A percentile compares a stretch with the other conserved stretches of the same genome.
Conservation (phyloP, 2,888 invertebrate species). For the Amphipyra berbera region DNA sequence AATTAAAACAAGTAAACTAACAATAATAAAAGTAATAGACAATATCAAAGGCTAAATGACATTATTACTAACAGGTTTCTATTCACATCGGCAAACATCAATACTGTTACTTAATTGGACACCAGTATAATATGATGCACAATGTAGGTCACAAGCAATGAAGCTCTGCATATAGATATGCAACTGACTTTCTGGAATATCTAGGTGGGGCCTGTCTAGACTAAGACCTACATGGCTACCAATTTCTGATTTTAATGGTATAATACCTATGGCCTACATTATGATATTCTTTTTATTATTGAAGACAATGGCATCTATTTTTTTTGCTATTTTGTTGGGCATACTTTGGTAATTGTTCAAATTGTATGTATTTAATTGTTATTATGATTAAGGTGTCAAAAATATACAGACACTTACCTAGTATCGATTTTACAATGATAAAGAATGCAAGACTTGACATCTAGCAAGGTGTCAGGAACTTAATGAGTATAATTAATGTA, state of each 20-base stretch:
- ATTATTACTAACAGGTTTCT: slow-evolving; percentile 48
- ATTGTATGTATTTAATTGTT: too few relatives aligned
- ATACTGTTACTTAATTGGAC: slow-evolving; percentile 56
- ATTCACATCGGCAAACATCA: slow-evolving; percentile 45
- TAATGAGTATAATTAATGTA: slow-evolving; percentile 49
- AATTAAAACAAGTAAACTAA: too few relatives aligned
- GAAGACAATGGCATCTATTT: slow-evolving; percentile 15
- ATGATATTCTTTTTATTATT: background rate
- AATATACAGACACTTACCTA: background rate
- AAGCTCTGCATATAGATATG: slow-evolving; percentile 26
- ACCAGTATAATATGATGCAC: slow-evolving; percentile 21
- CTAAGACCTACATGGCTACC: slow-evolving; percentile 9
- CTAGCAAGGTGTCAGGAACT: slow-evolving; percentile 33
- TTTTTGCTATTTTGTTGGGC: too few relatives aligned
- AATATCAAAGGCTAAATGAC: slow-evolving; percentile 4
- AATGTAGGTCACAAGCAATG: slow-evolving; percentile 54
- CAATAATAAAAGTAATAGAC: background rate
- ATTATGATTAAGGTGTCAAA: too few relatives aligned
- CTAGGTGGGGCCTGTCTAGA: slow-evolving; percentile 8
- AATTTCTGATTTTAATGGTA: background rate
- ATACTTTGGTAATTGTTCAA: too few relatives aligned
- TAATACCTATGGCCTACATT: background rate
- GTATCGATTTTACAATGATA: background rate
- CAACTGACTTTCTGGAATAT: slow-evolving; percentile 28
- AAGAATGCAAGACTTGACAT: slow-evolving; percentile 6